phyloP scores from a whole-genome alignment of 2,797 vertebrate genomes.

The Ptychobarbus kaznakovi region DNA sequence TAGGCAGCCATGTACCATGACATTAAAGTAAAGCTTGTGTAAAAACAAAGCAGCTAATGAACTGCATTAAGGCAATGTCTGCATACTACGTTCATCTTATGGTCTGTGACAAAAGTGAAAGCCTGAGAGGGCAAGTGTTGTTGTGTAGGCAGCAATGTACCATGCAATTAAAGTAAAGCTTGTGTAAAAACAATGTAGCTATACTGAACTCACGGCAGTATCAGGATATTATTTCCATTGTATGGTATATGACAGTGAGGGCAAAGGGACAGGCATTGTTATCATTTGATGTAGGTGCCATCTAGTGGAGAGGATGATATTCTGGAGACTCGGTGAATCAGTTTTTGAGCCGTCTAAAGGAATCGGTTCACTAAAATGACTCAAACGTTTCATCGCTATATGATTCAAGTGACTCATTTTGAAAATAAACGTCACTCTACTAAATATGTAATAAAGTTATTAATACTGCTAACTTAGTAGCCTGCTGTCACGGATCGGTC shows the following conservation, averaged over 20 bases:
- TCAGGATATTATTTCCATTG: not conserved
- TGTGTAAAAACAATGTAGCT: not conserved
- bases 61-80: not conserved
- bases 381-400: not conserved
- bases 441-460: not conserved
- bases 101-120: not conserved
- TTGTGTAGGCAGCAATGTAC: not conserved
- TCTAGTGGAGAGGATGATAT: slow-evolving; percentile 73
- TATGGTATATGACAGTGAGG: not conserved
- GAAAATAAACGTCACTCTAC: not conserved
- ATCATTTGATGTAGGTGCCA: slow-evolving; percentile 75
- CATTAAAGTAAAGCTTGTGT: not conserved
- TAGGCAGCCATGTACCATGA: not conserved
- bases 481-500: no score
- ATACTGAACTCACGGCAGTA: not conserved
- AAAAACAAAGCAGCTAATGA: not conserved
- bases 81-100: not conserved
- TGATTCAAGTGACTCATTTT: not conserved
- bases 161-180: not conserved
- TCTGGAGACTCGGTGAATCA: not conserved
- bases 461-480: no score
- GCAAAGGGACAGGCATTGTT: slow-evolving; percentile 38
- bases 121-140: not conserved
- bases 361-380: not conserved
- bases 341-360: not conserved